Percentiles rank a stretch among this genome's conserved stretches.
These are phyloP conservation scores for Cossypha polioptera DNA, from an alignment of 2,797 vertebrate genomes.

Conservation along the genomic window DNA sequence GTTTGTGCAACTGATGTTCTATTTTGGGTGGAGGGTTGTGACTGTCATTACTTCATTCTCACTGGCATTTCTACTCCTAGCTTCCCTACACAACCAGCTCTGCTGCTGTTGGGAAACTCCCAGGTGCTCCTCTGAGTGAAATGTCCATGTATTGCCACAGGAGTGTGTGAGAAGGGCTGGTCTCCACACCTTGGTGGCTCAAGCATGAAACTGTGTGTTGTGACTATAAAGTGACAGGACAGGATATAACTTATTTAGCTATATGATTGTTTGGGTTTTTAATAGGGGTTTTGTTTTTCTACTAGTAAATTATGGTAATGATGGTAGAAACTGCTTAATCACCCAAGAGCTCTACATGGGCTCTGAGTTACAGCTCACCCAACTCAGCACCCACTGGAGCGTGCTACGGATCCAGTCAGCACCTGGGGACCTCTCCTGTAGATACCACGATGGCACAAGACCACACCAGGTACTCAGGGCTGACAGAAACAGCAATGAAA, in stretches of 20 bases:
- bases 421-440: not conserved
- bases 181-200: not conserved
- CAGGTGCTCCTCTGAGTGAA: not conserved
- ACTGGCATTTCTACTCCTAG: not conserved
- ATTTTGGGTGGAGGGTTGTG: not conserved
- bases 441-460: rapidly evolving
- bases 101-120: not conserved
- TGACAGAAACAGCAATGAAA: not conserved
- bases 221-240: not conserved
- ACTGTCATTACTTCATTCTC: not conserved
- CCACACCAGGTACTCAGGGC: not conserved
- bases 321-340: not conserved
- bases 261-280: no score
- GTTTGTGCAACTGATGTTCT: not conserved
- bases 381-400: not conserved
- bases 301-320: not conserved
- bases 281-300: not conserved
- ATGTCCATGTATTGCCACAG: not conserved
- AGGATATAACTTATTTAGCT: not conserved
- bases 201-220: not conserved
- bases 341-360: not conserved
- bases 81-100: not conserved
- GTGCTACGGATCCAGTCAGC: rapidly evolving
- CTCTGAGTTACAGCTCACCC: not conserved
- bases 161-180: not conserved